Evolutionary conservation across 2,797 vertebrate species (phyloP), one percentile per base, ranked within the genome.

Genomic region (Schizopygopsis malacanthus): DNA sequence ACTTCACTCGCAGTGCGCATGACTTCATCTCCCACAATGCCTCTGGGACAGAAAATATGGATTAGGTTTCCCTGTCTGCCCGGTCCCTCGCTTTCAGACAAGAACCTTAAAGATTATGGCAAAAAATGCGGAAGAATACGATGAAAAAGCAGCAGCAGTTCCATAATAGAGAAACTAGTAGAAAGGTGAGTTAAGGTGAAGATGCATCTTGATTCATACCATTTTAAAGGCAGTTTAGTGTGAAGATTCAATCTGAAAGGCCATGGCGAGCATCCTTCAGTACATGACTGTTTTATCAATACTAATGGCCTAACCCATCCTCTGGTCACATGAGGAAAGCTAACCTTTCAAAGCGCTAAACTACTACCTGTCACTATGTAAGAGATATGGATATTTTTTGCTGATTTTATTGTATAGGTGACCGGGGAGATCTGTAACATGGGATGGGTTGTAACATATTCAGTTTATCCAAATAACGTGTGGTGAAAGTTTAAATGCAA

Each of bases 11-110:
- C 85, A 63, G 69, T 79, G 84, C 90, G 90, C 92, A 92, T 89
- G 92, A 93, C 91, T 92, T 92, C 90, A 90, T 93, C 87, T 92
- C 91, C 92, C 91, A 92, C 88, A 87, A 90, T 92, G 91, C 93
- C 92, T 85, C 82, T 88, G 90, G 92, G 92, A 92, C 88, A 91
- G 79, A 89, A 90, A 79, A 83, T 87, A 89, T 87, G 88, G 90
- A 90, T 88, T 87, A 87, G 85, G 89, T 91, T 83, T 82, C 72
- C 77, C 83, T 86, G 15, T 84, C 67, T 52, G 78, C 85, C 15
- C 18, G 50, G 59, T 75, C 54, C 15, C 33, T 73, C 79, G 67
- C 63, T 61, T 41, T 69, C 71, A 59, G 78, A 72, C 45, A 70
- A 86, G 52, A 72, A 78, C 72, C 76, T 69, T 89, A 82, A 81